Percentiles rank a stretch among this genome's conserved stretches.
phyloP scores from a whole-genome alignment of 2,113 vertebrate genomes.

The Puffinus mauretanicus region DNA sequence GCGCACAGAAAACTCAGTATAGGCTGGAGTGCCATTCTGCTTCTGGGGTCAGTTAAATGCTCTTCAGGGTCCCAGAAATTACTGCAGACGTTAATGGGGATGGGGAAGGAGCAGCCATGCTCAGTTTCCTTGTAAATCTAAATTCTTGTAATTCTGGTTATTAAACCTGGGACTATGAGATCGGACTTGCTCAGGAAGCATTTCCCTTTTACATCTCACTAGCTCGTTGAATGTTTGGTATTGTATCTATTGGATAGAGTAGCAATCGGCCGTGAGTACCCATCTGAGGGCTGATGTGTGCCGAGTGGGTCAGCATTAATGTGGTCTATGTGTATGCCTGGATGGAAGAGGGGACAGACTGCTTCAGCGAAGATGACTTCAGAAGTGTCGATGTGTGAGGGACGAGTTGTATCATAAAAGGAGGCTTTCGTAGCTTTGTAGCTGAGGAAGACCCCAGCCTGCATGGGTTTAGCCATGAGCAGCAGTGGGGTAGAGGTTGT shows the following conservation, averaged over 20 bases:
- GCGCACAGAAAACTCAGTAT: accelerated
- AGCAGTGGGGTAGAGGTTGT: no score
- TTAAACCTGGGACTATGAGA: background rate
- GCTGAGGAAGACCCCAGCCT: no score
- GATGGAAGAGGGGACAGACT: no score
- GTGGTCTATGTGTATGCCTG: no score
- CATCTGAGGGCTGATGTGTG: no score
- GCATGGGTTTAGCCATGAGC: no score
- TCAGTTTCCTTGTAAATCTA: background rate
- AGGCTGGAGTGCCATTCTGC: background rate
- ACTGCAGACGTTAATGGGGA: background rate
- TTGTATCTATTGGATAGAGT: background rate
- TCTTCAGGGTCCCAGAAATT: background rate
- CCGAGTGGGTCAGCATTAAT: no score
- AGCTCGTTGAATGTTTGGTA: background rate
- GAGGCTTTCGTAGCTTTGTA: no score
- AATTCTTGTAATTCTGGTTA: background rate
- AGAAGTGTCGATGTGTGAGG: no score
- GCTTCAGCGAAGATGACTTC: no score
- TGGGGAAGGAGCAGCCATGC: background rate
- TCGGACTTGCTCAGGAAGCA: background rate
- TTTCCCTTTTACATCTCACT: background rate
- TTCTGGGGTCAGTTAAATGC: background rate
- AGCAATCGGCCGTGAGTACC: no score
- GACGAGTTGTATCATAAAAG: no score